Evolutionary conservation across 2,888 invertebrate species (phyloP), one percentile per base, ranked within the genome.

Genomic region (Pogonocherus hispidulus): DNA sequence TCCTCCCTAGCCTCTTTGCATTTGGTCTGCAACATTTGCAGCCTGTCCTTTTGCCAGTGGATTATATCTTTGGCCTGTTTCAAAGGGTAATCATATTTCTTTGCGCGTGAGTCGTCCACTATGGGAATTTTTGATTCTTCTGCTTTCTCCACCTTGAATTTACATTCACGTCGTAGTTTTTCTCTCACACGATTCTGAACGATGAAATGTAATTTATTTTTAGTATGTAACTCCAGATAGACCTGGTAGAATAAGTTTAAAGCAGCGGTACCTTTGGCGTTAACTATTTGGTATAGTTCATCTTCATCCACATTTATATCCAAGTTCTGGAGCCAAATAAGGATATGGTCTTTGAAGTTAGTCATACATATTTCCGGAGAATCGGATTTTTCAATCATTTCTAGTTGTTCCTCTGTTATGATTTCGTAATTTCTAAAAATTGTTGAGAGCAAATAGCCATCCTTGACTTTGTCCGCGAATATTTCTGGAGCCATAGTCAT

Each of bases 241-340:
- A 91, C 81, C 80, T 89, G 88, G 81, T 91, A 91, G 79, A 91
- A 90, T 1, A 92, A 77, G 27, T 88, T 86, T 3, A 90, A 82
- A 4, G 90, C 83, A 0, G 88, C 82, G 6, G 87, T 86, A 2
- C 89, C 88, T 66, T 84, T 86, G 0, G 88, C 88, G 63, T 86
- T 84, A 69, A 87, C 87, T 14, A 91, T 86, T 60, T 86, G 86
- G 2, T 82, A 80, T 51, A 90, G 76, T 60, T 88, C 88, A 2
- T 85, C 77, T 19, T 87, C 86, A 49, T 80, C 83, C 70, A 88
- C 79, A 51, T 83, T 75, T 0, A 91, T 84, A 47, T 88, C 87
- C 2, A 91, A 75, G 46, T 85, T 85, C 2, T 81, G 83, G 35
- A 91, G 76, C 91, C 91, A 91, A 63, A 86, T 80, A 0, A 77